These are phyloP conservation scores for Lasioglossum villosulum DNA, from an alignment of 2,888 invertebrate genomes.

Conservation along the genomic window DNA sequence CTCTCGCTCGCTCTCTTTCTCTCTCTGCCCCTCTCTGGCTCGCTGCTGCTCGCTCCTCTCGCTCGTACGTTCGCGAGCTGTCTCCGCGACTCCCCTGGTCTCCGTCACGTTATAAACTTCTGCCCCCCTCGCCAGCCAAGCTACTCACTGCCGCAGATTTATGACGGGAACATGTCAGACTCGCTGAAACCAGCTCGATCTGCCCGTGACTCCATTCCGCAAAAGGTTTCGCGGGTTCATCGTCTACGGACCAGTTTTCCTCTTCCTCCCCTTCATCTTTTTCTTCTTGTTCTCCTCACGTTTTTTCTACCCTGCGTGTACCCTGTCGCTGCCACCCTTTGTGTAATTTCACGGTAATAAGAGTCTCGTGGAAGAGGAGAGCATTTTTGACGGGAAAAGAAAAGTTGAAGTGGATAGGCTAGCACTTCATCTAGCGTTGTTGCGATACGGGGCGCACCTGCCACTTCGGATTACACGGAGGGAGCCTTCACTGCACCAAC, in stretches of 20 bases:
- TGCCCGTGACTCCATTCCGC: slow-evolving; percentile 74
- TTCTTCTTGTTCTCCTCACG: background rate
- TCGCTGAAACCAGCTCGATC: slow-evolving; percentile 75
- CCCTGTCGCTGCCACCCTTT: background rate
- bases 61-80: slow-evolving; percentile 12
- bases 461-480: background rate
- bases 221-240: slow-evolving; percentile 52
- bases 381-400: background rate
- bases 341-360: background rate
- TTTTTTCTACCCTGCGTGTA: background rate
- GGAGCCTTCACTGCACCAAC: background rate
- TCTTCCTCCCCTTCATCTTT: slow-evolving; percentile 5
- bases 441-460: background rate
- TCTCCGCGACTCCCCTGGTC: slow-evolving; percentile 56
- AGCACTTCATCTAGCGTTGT: background rate
- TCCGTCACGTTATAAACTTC: slow-evolving; percentile 77
- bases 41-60: slow-evolving; percentile 23
- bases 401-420: background rate
- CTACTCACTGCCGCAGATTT: slow-evolving; percentile 78
- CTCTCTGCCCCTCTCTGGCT: slow-evolving; percentile 38
- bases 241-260: slow-evolving; percentile 16
- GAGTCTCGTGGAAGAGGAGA: background rate
- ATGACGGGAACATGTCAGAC: slow-evolving; percentile 78
- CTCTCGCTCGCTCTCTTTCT: slow-evolving; percentile 34
- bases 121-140: slow-evolving; percentile 54